Percentiles rank a stretch among this genome's conserved stretches.
phyloP scores from a whole-genome alignment of 2,113 vertebrate genomes.

The Peucedramus taeniatus region DNA sequence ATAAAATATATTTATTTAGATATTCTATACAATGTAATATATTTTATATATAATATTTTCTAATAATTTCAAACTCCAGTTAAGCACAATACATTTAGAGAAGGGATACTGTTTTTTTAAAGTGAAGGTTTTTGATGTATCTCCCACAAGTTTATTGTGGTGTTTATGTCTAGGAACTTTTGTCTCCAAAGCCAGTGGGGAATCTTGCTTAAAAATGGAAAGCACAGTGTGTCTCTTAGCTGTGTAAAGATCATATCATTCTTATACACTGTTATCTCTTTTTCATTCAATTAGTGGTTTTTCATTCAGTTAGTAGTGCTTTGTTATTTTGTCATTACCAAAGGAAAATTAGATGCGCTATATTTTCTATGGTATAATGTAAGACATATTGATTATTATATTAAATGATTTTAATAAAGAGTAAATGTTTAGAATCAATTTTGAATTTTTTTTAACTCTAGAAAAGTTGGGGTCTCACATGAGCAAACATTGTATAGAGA shows the following conservation, averaged over 20 bases:
- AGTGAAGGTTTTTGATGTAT: not conserved
- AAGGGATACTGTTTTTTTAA: not conserved
- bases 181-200: not conserved
- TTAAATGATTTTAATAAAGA: not conserved
- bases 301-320: not conserved
- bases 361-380: not conserved
- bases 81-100: not conserved
- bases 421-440: not conserved
- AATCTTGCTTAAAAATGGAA: not conserved
- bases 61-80: not conserved
- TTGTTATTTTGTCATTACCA: not conserved
- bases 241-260: not conserved
- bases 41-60: not conserved
- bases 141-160: fast-evolving
- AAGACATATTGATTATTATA: not conserved
- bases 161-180: not conserved
- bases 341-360: not conserved
- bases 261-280: not conserved
- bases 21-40: not conserved
- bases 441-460: not conserved
- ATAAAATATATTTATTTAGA: not conserved
- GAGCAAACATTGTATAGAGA: not conserved
- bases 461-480: fast-evolving
- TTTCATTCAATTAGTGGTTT: not conserved
- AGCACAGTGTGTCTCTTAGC: not conserved